These are phyloP conservation scores for Phylloscopus whistleri DNA, from an alignment of 2,113 vertebrate species.

Conservation along the genomic window DNA sequence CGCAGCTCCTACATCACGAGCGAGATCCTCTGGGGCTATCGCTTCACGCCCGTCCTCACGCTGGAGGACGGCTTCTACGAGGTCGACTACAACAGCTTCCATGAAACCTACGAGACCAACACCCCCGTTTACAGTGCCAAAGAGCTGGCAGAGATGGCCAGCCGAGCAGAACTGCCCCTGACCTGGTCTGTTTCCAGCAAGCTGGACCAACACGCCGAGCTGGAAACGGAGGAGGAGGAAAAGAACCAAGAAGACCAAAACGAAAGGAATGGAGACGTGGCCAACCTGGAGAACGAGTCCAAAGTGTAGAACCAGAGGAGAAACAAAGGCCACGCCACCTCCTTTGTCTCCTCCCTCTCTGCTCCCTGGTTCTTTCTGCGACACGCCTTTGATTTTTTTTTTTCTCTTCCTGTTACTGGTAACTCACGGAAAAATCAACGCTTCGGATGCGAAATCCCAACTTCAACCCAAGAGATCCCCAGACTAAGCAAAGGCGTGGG, in stretches of 20 bases:
- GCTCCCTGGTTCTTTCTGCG: neutral
- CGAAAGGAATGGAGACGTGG: slow-evolving; percentile 90
- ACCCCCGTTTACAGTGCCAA: slow-evolving; percentile 91
- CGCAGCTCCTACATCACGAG: slow-evolving; percentile 93
- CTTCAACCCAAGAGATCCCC: neutral
- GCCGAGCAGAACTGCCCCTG: slow-evolving; percentile 83
- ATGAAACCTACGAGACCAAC: slow-evolving; percentile 94
- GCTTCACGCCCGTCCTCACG: slow-evolving; percentile 94
- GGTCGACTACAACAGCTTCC: slow-evolving; percentile 99
- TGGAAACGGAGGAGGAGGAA: slow-evolving; percentile 81
- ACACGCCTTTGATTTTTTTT: neutral
- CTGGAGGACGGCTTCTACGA: slow-evolving; percentile 98
- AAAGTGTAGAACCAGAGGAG: slow-evolving; percentile 79
- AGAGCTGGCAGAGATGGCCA: slow-evolving; percentile 86
- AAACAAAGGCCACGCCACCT: neutral
- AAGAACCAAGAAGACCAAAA: slow-evolving; percentile 79
- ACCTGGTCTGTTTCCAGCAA: slow-evolving; percentile 93
- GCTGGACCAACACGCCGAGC: slow-evolving; percentile 88
- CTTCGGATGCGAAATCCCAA: slow-evolving; percentile 52
- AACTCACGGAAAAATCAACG: neutral
- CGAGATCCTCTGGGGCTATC: slow-evolving; percentile 97
- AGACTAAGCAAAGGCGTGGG: neutral
- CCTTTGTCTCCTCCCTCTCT: neutral
- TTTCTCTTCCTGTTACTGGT: neutral
- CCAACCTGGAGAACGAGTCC: slow-evolving; percentile 92